Percentiles rank a stretch among this genome's conserved stretches.
phyloP scores from a whole-genome alignment of 2,797 vertebrate species.

The Leucoraja ocellata region DNA sequence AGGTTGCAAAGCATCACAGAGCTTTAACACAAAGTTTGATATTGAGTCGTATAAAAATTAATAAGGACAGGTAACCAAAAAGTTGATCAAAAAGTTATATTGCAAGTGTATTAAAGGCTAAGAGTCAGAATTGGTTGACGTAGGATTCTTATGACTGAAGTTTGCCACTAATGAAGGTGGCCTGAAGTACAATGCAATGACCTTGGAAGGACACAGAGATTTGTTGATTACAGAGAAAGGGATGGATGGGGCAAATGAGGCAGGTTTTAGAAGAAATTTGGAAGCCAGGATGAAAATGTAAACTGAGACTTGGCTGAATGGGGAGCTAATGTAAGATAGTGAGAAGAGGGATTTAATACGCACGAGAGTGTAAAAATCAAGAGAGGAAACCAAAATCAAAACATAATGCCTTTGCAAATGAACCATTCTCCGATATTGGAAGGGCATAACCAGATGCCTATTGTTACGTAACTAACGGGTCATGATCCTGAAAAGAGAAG shows the following conservation, averaged over 20 bases:
- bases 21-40: not conserved
- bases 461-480: not conserved
- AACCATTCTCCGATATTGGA: not conserved
- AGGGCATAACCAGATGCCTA: not conserved
- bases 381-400: not conserved
- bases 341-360: not conserved
- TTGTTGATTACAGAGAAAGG: not conserved
- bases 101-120: not conserved
- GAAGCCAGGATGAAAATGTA: not conserved
- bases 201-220: not conserved
- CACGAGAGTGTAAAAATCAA: not conserved
- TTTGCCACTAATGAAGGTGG: not conserved
- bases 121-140: not conserved
- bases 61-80: not conserved
- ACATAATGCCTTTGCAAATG: not conserved
- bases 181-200: not conserved
- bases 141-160: not conserved
- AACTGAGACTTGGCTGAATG: not conserved
- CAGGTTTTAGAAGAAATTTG: not conserved
- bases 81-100: not conserved
- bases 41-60: not conserved
- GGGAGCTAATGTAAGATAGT: not conserved
- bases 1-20: not conserved
- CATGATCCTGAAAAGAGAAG: not conserved
- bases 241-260: not conserved